A percentile compares a stretch with the other conserved stretches of the same genome.
These are phyloP conservation scores for Alloplasta piceator DNA, from an alignment of 2,888 invertebrate species.

Conservation along the genomic window DNA sequence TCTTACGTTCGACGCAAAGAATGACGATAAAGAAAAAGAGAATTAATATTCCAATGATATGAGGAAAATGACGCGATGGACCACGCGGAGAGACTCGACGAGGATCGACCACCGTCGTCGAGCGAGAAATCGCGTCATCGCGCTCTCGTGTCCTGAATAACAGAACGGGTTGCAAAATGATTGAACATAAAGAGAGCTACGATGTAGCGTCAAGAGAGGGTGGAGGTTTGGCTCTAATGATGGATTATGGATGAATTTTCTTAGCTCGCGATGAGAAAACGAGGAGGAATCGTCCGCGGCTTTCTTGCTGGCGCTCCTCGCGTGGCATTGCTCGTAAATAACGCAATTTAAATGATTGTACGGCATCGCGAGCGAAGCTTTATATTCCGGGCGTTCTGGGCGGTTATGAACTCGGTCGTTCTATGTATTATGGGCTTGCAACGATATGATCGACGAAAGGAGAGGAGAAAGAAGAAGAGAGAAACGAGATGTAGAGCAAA, in stretches of 20 bases:
- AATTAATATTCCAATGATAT: slow-evolving; percentile 4
- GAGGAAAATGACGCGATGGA: slow-evolving; percentile 26
- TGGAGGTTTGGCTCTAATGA: slow-evolving; percentile 27
- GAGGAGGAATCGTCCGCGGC: slow-evolving; percentile 47
- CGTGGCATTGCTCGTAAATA: slow-evolving; percentile 73
- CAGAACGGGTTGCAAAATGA: slow-evolving; percentile 24
- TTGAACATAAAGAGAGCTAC: slow-evolving; percentile 45
- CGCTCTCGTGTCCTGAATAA: slow-evolving; percentile 48
- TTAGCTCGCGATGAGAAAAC: slow-evolving; percentile 30
- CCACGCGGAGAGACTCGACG: slow-evolving; percentile 4
- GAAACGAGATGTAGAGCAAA: no score
- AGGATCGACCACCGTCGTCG: slow-evolving; percentile 20
- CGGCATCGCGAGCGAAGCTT: slow-evolving; percentile 56
- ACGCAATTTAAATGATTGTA: slow-evolving; percentile 71
- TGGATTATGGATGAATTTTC: slow-evolving; percentile 53
- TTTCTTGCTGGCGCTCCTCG: slow-evolving; percentile 54
- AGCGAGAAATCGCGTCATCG: slow-evolving; percentile 42
- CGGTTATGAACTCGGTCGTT: slow-evolving; percentile 49
- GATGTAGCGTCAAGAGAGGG: slow-evolving; percentile 3
- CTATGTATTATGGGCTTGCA: not conserved
- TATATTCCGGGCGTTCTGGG: slow-evolving; percentile 58
- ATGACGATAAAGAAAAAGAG: slow-evolving; percentile 13
- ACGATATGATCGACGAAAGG: slow-evolving; percentile 41
- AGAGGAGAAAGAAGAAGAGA: slow-evolving; percentile 2
- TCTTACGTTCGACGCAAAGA: not conserved